Evolutionary conservation across 2,113 vertebrate species (phyloP).

Genomic region (Petrocephalus microphthalmus): DNA sequence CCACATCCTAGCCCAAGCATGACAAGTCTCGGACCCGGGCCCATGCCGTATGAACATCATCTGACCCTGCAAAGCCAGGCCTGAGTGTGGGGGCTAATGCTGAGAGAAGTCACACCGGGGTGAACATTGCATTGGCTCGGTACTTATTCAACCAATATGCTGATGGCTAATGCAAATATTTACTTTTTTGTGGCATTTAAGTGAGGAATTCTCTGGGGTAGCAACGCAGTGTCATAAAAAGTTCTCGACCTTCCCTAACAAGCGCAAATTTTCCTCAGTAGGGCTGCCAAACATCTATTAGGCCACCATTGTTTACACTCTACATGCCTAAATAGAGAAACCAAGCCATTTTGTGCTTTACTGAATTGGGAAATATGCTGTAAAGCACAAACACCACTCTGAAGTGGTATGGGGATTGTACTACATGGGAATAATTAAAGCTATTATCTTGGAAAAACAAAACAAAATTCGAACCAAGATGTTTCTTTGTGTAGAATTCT

Average conservation of each 20-base stretch:
- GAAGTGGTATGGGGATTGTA: not conserved
- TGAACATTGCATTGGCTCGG: not conserved
- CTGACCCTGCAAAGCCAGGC: not conserved
- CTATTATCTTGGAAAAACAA: not conserved
- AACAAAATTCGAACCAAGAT: not conserved
- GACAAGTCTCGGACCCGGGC: not conserved
- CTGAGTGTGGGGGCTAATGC: not conserved
- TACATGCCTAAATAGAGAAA: not conserved
- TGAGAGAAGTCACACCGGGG: not conserved
- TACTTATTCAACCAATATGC: not conserved
- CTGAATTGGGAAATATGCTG: not conserved
- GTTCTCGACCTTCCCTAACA: not conserved
- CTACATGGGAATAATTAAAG: not conserved
- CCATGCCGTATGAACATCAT: not conserved
- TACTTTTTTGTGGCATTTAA: not conserved
- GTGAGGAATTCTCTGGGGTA: not conserved
- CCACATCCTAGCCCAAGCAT: not conserved
- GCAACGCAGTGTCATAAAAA: not conserved
- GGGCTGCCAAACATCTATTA: not conserved
- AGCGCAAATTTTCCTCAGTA: constrained; percentile 9
- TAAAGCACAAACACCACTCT: not conserved
- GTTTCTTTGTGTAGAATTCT: not conserved
- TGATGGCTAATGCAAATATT: not conserved
- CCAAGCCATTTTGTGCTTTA: not conserved
- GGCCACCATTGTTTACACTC: not conserved